Percentiles rank a stretch among this genome's conserved stretches.
Conservation (phyloP, 2,888 invertebrate species). For the Malthinus flaveolus region DNA sequence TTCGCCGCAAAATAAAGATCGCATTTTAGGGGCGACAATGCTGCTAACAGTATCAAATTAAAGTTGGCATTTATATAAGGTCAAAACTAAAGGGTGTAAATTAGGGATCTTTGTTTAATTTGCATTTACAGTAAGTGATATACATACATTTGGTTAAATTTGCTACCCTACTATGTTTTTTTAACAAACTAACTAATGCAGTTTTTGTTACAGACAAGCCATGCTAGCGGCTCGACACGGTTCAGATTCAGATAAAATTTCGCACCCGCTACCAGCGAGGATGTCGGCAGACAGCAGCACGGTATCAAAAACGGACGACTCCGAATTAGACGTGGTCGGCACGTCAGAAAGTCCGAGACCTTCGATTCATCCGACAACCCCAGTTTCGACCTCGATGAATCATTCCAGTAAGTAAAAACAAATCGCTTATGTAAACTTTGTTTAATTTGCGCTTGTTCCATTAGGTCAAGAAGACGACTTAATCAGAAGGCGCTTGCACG, state of each 20-base stretch:
- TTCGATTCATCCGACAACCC: conserved; percentile 55
- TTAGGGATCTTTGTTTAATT: conserved; percentile 42
- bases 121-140: conserved; percentile 53
- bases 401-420: conserved; percentile 44
- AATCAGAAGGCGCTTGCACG: conserved; percentile 60
- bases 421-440: conserved; percentile 29
- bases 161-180: background rate
- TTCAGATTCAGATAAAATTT: conserved; percentile 60
- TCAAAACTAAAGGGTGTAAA: conserved; percentile 43
- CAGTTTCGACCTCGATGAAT: conserved; percentile 44
- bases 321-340: conserved; percentile 88
- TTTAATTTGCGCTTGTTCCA: conserved; percentile 18
- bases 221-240: conserved; percentile 60
- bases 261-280: conserved; percentile 52
- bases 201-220: conserved; percentile 71
- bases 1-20: conserved; percentile 43
- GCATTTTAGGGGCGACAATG: conserved; percentile 40
- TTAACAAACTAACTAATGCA: background rate
- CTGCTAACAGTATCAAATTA: conserved; percentile 49
- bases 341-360: conserved; percentile 82
- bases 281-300: conserved; percentile 56
- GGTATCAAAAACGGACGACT: conserved; percentile 75
- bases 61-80: conserved; percentile 52
- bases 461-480: conserved; percentile 64
- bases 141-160: conserved; percentile 44